Conservation (phyloP, 2,888 invertebrate genomes). For the Cyclophora punctaria region DNA sequence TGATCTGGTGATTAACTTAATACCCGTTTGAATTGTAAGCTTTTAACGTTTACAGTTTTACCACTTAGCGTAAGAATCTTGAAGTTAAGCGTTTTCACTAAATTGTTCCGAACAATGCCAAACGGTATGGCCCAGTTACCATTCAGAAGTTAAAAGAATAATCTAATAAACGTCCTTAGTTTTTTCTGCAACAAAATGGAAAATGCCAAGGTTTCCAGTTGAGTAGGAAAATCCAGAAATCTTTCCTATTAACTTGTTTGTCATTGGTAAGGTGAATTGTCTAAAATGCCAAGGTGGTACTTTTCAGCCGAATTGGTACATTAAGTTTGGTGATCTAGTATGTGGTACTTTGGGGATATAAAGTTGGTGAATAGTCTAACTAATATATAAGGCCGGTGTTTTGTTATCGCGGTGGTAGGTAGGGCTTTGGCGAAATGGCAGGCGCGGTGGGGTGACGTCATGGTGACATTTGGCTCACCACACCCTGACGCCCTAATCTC, state of each 20-base stretch:
- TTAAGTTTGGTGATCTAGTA: too few species aligned
- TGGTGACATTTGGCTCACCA: slow-evolving; percentile 63
- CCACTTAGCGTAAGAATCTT: slow-evolving; percentile 9
- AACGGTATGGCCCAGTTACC: slow-evolving; percentile 2
- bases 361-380: too few species aligned
- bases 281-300: too few species aligned
- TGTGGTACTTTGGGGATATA: too few species aligned
- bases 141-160: background rate
- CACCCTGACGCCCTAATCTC: slow-evolving; percentile 68
- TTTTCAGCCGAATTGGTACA: too few species aligned
- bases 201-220: slow-evolving; percentile 55
- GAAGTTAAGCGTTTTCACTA: slow-evolving; percentile 8
- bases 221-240: too few species aligned
- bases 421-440: slow-evolving; percentile 68
- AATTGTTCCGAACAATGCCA: slow-evolving; percentile 6
- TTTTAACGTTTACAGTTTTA: background rate
- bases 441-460: slow-evolving; percentile 69
- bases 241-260: slow-evolving; percentile 38
- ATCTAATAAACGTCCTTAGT: background rate
- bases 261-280: too few species aligned
- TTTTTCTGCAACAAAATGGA: slow-evolving; percentile 6
- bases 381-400: too few species aligned
- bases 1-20: background rate
- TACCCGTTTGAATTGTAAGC: too few species aligned
- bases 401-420: slow-evolving; percentile 37